These are phyloP conservation scores for Galago senegalensis DNA, from an alignment of 2,797 vertebrate genomes.

Conservation along the genomic window DNA sequence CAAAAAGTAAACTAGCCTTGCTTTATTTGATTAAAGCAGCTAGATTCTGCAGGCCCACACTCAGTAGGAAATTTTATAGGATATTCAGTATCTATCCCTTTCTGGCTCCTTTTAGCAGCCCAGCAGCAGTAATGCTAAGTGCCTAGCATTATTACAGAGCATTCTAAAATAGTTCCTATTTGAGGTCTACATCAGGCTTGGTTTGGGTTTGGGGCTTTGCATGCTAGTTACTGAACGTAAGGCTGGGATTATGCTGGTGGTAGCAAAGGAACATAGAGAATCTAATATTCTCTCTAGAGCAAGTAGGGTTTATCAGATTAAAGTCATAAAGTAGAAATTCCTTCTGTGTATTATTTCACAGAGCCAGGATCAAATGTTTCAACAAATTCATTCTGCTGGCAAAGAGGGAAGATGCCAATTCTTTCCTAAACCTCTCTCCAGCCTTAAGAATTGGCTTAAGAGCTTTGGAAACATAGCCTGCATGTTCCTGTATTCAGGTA, in stretches of 20 bases:
- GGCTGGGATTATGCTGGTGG: constrained; percentile 44
- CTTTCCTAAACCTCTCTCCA: background rate
- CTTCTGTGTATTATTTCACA: constrained; percentile 73
- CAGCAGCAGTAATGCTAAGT: background rate
- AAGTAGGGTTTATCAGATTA: constrained; percentile 52
- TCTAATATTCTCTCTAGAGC: constrained; percentile 1
- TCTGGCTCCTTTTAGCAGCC: constrained; percentile 8
- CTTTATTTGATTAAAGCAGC: background rate
- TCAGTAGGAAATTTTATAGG: background rate
- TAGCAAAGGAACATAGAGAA: constrained; percentile 66
- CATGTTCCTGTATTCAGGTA: background rate
- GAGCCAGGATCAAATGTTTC: constrained; percentile 76
- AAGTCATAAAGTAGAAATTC: constrained; percentile 72
- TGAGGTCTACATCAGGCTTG: constrained; percentile 56
- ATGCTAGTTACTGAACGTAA: constrained; percentile 43
- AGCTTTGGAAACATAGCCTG: background rate
- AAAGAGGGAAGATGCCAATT: background rate
- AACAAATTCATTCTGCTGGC: constrained; percentile 34
- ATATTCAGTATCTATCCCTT: constrained; percentile 16
- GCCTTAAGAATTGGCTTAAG: background rate
- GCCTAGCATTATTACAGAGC: constrained; percentile 15
- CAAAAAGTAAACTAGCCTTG: background rate
- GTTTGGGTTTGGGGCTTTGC: background rate
- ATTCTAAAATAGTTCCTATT: constrained; percentile 50
- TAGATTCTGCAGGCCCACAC: background rate